These are phyloP conservation scores for Carassius auratus DNA, from an alignment of 2,113 vertebrate species.

Conservation along the genomic window DNA sequence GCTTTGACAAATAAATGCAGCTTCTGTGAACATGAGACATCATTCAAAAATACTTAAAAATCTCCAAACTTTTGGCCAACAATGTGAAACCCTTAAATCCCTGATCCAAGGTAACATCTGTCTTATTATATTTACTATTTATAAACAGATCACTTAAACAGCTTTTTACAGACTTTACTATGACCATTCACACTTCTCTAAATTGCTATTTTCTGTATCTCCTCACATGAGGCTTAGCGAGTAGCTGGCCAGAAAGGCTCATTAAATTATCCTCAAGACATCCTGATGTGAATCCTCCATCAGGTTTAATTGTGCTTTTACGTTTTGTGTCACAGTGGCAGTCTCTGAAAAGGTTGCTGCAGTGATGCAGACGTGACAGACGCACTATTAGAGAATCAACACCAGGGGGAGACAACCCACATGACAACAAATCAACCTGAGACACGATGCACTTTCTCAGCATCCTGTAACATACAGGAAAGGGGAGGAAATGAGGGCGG, in stretches of 20 bases:
- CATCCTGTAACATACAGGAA: background rate
- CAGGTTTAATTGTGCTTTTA: constrained; percentile 35
- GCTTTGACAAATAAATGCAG: background rate
- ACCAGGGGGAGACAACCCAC: constrained; percentile 44
- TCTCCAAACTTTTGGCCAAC: too few relatives aligned
- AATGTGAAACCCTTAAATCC: too few relatives aligned
- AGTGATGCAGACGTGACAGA: constrained; percentile 20
- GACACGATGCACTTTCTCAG: background rate
- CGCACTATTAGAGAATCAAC: constrained; percentile 19
- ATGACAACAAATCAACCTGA: background rate
- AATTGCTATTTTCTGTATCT: background rate
- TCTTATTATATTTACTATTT: background rate
- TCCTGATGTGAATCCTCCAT: constrained; percentile 4
- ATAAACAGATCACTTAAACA: background rate
- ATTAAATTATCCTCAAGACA: background rate
- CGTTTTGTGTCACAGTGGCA: constrained; percentile 29
- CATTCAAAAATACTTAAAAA: too few relatives aligned
- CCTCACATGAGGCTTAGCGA: background rate
- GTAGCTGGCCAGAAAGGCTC: background rate
- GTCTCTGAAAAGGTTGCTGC: background rate
- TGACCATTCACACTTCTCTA: background rate
- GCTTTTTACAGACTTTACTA: background rate
- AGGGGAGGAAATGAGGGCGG: background rate
- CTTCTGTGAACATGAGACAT: background rate
- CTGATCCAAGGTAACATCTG: background rate